These are phyloP conservation scores for Trematomus bernacchii DNA, from an alignment of 2,797 vertebrate species.

Conservation along the genomic window DNA sequence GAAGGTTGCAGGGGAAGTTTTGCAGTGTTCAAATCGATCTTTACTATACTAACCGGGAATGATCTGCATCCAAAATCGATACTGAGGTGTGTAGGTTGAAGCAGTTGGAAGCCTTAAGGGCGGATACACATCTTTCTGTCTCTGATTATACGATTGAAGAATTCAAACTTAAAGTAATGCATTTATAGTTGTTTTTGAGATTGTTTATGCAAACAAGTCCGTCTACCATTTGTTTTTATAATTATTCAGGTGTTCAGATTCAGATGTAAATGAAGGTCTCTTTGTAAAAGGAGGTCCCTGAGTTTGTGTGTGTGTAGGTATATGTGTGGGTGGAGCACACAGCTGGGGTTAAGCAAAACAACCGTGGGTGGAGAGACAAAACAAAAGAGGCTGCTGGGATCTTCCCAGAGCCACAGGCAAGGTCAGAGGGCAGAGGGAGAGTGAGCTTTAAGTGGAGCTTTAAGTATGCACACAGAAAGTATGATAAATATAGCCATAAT, in stretches of 20 bases:
- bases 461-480: not conserved
- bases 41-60: not conserved
- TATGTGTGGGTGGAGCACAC: constrained; percentile 26
- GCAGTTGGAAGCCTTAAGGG: not conserved
- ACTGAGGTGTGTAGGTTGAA: not conserved
- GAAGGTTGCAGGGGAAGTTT: not conserved
- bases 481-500: not conserved
- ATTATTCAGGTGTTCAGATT: not conserved
- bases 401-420: constrained; percentile 5
- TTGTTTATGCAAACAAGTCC: not conserved
- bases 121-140: not conserved
- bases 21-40: not conserved
- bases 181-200: not conserved
- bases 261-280: not conserved
- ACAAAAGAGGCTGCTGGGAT: constrained; percentile 27
- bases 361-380: constrained; percentile 17
- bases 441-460: not conserved
- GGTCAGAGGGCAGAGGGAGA: constrained; percentile 21
- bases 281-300: constrained; percentile 20
- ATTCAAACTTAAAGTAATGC: not conserved
- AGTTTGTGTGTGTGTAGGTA: not conserved
- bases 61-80: not conserved
- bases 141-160: not conserved
- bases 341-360: constrained; percentile 57
- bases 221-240: not conserved